Evolutionary conservation across 2,113 vertebrate genomes (phyloP), one percentile per base, ranked within the genome.

Genomic region (Lycocorax pyrrhopterus): DNA sequence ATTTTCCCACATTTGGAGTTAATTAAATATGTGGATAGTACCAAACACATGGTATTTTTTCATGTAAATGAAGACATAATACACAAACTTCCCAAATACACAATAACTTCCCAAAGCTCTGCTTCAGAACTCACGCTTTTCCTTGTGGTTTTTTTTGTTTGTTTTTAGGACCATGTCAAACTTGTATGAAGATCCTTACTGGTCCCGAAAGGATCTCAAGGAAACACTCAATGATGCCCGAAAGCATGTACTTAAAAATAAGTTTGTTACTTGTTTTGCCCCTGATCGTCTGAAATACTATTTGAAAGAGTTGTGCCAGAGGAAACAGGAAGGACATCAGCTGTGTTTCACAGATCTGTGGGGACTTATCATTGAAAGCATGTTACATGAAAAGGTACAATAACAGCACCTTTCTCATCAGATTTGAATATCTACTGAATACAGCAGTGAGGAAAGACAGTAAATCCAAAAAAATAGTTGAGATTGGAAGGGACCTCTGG

Each of bases 121-220:
- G 6, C 41, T 92, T 95, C 25, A 56, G 30, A 92, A 69, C 3
- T 84, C 52, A 68, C 9, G 7, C 3, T 74, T 90, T 69, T 47
- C 32, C 16, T 67, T 71, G 1, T 39, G 15, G 4, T 33, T 43
- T 26, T 8, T 35, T 63, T 44, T 9, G 4, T 43, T 55, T 23
- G 16, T 64, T 76, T 47, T 72, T 71, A 99, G 99, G 98, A 96
- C 98, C 33, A 98, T 99, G 97, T 96, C 98, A 49, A 96, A 95
- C 39, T 94, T 99, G 44, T 99, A 99, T 87, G 87, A 96, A 94
- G 97, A 99, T 44, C 92, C 98, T 49, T 47, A 98, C 35, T 99
- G 99, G 99, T 99, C 99, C 41, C 97, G 97, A 27, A 97, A 97
- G 53, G 97, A 98, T 89, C 95, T 99, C 35, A 96, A 97, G 44